These are phyloP conservation scores for Neotoma lepida DNA, from an alignment of 2,113 vertebrate genomes.

Conservation along the genomic window DNA sequence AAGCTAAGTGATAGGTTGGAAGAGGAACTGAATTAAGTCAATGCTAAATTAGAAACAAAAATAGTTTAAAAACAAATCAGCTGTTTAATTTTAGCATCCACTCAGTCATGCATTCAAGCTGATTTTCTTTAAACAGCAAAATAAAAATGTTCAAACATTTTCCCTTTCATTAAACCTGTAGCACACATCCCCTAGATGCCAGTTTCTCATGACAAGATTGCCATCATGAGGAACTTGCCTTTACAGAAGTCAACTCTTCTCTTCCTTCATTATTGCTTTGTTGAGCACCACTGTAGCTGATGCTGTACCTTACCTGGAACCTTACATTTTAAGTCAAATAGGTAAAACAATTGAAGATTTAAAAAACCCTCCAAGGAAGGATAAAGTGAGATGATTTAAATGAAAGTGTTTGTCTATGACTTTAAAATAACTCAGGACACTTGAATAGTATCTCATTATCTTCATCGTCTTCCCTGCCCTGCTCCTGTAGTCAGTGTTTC, in stretches of 20 bases:
- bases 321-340: slow-evolving; percentile 7
- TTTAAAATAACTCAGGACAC: slow-evolving; percentile 27
- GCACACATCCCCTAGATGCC: slow-evolving; percentile 39
- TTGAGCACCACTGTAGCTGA: neutral
- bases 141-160: slow-evolving; percentile 43
- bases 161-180: slow-evolving; percentile 61
- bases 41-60: slow-evolving; percentile 66
- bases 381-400: neutral
- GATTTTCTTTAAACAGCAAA: slow-evolving; percentile 71
- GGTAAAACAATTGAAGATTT: slow-evolving; percentile 26
- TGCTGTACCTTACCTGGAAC: neutral
- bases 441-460: neutral
- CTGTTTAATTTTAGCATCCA: slow-evolving; percentile 74
- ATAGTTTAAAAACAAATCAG: slow-evolving; percentile 69
- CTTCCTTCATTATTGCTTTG: neutral
- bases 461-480: neutral
- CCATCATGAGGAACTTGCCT: slow-evolving; percentile 61
- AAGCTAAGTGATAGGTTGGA: slow-evolving; percentile 45
- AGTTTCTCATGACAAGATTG: slow-evolving; percentile 50
- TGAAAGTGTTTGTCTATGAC: neutral
- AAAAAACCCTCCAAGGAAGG: neutral
- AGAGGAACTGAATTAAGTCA: slow-evolving; percentile 67
- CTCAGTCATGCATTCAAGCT: slow-evolving; percentile 69
- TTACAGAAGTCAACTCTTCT: slow-evolving; percentile 51
- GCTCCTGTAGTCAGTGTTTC: neutral